Evolutionary conservation across 2,113 vertebrate genomes (phyloP).

Genomic region (Lipophrys pholis): DNA sequence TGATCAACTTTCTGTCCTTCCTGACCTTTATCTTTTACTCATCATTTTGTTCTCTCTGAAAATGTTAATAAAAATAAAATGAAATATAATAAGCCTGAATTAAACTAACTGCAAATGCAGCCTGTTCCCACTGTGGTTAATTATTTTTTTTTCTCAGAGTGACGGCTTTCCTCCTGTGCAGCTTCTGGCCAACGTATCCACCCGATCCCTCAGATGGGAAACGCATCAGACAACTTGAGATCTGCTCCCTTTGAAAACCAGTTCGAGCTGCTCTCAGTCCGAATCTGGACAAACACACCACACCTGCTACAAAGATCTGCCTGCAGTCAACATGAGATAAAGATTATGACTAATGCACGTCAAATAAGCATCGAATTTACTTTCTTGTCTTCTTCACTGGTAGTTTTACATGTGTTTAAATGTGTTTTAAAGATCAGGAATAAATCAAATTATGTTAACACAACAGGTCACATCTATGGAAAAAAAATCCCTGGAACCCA

Average conservation of each 20-base stretch:
- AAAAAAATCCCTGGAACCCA: not conserved
- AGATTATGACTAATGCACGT: constrained; percentile 4
- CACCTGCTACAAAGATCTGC: constrained; percentile 54
- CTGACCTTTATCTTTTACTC: not conserved
- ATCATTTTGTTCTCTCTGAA: constrained; percentile 21
- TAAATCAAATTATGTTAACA: constrained; percentile 11
- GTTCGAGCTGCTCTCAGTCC: constrained; percentile 25
- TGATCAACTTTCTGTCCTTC: constrained; percentile 13
- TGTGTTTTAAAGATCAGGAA: not conserved
- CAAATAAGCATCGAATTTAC: constrained; percentile 13
- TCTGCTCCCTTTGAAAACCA: constrained; percentile 16
- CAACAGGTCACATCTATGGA: not conserved
- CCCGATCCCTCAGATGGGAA: constrained; percentile 58
- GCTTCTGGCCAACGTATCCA: constrained; percentile 35
- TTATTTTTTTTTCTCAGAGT: constrained; percentile 52
- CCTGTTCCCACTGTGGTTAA: constrained; percentile 29
- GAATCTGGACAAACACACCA: constrained; percentile 45
- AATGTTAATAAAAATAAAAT: constrained; percentile 29
- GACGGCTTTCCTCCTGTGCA: constrained; percentile 26
- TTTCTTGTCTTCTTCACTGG: not conserved
- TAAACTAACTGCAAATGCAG: constrained; percentile 33
- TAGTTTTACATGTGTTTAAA: not conserved
- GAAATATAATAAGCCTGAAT: constrained; percentile 34
- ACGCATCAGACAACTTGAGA: constrained; percentile 52
- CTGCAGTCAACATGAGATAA: constrained; percentile 15